Conservation (phyloP, 2,888 invertebrate genomes). For the Dermolepida albohirtum region DNA sequence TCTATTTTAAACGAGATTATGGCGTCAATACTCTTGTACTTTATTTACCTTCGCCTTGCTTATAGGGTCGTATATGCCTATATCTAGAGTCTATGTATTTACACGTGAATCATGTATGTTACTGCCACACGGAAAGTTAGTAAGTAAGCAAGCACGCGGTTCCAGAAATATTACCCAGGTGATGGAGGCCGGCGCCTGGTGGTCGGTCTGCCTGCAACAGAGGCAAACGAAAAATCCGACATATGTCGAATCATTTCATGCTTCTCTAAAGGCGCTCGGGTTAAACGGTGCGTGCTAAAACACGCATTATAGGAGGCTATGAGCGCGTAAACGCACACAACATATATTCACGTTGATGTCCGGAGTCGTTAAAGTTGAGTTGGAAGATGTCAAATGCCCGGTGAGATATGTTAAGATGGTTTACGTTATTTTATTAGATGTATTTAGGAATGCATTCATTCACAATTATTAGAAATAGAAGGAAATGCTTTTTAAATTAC, state of each 20-base stretch:
- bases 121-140: neutral
- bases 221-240: slow-evolving; percentile 24
- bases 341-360: too few relatives aligned
- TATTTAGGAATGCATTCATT: too few relatives aligned
- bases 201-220: slow-evolving; percentile 5
- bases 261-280: slow-evolving; percentile 20
- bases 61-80: too few relatives aligned
- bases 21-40: too few relatives aligned
- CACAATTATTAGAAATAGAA: too few relatives aligned
- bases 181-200: slow-evolving; percentile 32
- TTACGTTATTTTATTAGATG: neutral
- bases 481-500: too few relatives aligned
- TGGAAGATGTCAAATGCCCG: too few relatives aligned
- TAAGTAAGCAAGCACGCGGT: neutral
- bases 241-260: slow-evolving; percentile 36
- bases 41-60: too few relatives aligned
- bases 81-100: neutral
- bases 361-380: too few relatives aligned
- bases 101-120: slow-evolving; percentile 16
- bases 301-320: slow-evolving; percentile 20
- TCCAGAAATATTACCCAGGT: slow-evolving; percentile 36
- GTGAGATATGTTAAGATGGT: neutral
- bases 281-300: slow-evolving; percentile 26
- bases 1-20: too few relatives aligned
- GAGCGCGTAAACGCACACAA: slow-evolving; percentile 12